Evolutionary conservation across 2,888 invertebrate species (phyloP).

Genomic region (Blomia tropicalis): DNA sequence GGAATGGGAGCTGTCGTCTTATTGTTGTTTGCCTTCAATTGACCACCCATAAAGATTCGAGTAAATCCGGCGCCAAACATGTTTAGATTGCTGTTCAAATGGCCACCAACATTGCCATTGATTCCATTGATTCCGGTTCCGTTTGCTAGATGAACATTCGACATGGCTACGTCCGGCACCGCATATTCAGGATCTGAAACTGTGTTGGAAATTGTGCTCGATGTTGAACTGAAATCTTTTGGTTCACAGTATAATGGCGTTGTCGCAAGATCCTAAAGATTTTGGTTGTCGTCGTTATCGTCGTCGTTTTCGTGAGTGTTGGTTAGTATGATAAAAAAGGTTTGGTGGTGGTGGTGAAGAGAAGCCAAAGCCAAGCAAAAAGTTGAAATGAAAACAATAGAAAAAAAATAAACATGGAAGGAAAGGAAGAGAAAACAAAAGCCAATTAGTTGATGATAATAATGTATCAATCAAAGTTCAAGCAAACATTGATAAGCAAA

Average conservation of each 20-base stretch:
- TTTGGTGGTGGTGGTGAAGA: not conserved
- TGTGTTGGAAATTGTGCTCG: conserved; percentile 12
- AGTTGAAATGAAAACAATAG: not conserved
- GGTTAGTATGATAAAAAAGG: not conserved
- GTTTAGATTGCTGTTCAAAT: conserved; percentile 4
- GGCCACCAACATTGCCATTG: not conserved
- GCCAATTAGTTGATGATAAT: not conserved
- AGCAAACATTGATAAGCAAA: no score
- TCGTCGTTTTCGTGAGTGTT: not conserved
- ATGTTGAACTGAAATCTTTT: conserved; percentile 18
- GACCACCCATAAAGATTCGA: conserved; percentile 13
- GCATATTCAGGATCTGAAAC: conserved; percentile 25
- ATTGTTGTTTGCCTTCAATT: not conserved
- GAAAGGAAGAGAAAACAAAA: conserved; percentile 3
- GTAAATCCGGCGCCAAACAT: conserved; percentile 15
- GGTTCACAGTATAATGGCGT: conserved; percentile 27
- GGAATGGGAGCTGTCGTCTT: not conserved
- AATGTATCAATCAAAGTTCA: no score
- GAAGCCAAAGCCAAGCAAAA: not conserved
- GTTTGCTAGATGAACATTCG: not conserved
- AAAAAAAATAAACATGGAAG: not conserved
- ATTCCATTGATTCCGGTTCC: not conserved
- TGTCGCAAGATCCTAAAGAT: conserved; percentile 17
- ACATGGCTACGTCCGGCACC: conserved; percentile 25
- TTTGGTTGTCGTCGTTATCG: no score